Evolutionary conservation across 2,888 invertebrate species (phyloP).

Genomic region (Cantharis nigra): DNA sequence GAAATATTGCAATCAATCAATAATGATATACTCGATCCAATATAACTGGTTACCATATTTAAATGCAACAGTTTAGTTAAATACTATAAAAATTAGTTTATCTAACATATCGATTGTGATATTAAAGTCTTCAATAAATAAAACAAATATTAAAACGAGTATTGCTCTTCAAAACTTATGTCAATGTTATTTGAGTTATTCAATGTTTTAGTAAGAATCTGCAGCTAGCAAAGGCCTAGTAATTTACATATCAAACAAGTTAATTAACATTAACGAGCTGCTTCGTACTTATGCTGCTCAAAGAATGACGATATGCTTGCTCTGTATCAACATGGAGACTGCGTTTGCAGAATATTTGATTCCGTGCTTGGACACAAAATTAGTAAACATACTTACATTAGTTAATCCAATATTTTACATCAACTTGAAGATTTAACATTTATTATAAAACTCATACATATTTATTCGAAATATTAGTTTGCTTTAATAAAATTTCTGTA

Average conservation of each 20-base stretch:
- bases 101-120: not conserved
- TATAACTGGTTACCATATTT: no score
- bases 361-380: slow-evolving; percentile 14
- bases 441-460: slow-evolving; percentile 16
- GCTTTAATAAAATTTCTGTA: not conserved
- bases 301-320: slow-evolving; percentile 8
- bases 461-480: slow-evolving; percentile 7
- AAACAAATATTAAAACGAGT: slow-evolving; percentile 5
- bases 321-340: not conserved
- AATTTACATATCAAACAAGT: slow-evolving; percentile 37
- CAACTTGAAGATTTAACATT: not conserved
- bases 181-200: slow-evolving; percentile 16
- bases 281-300: slow-evolving; percentile 11
- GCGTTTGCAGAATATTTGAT: slow-evolving; percentile 1
- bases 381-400: slow-evolving; percentile 14
- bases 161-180: slow-evolving; percentile 18
- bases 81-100: not conserved
- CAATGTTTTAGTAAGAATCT: slow-evolving; percentile 17
- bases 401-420: slow-evolving; percentile 6
- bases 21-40: no score
- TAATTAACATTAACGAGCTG: slow-evolving; percentile 33
- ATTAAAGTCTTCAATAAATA: not conserved
- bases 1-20: no score
- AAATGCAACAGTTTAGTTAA: no score
- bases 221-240: slow-evolving; percentile 26